Evolutionary conservation across 2,888 invertebrate genomes (phyloP).

Genomic region (Oscheius sp.): DNA sequence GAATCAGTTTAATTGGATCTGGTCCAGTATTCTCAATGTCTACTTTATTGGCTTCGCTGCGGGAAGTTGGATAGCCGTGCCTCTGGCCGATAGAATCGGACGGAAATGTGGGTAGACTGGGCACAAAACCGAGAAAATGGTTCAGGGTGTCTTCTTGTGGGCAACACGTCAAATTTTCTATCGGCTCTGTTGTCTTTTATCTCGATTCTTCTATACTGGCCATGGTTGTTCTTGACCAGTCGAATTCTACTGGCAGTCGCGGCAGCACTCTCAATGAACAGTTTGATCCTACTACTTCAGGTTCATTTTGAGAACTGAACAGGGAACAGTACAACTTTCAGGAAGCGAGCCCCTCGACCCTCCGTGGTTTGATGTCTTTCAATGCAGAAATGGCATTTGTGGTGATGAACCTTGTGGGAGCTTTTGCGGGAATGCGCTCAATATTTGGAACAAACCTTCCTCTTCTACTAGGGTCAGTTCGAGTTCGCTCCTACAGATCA

Average conservation of each 20-base stretch:
- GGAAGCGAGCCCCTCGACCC: constrained; percentile 63
- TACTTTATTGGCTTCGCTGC: constrained; percentile 65
- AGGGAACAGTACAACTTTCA: constrained; percentile 22
- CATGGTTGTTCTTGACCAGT: constrained; percentile 56
- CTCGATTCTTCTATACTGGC: constrained; percentile 43
- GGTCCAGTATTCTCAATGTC: constrained; percentile 64
- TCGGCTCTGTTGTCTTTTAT: constrained; percentile 50
- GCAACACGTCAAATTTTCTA: constrained; percentile 49
- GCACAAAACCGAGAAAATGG: not conserved
- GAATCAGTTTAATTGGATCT: constrained; percentile 60
- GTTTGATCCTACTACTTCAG: constrained; percentile 65
- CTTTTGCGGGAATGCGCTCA: constrained; percentile 62
- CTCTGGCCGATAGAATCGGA: constrained; percentile 64
- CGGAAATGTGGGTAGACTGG: constrained; percentile 55
- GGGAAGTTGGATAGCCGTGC: constrained; percentile 60
- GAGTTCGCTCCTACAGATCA: not conserved
- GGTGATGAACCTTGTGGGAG: constrained; percentile 65
- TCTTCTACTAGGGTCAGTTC: constrained; percentile 51
- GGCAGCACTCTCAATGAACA: constrained; percentile 66
- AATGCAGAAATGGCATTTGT: constrained; percentile 70
- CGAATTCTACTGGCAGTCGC: constrained; percentile 61
- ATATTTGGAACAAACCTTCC: constrained; percentile 59
- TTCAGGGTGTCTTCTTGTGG: constrained; percentile 51
- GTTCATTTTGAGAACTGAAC: constrained; percentile 42
- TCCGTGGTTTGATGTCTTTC: constrained; percentile 67